phyloP scores from a whole-genome alignment of 1,140 invertebrate genomes.

The Brachionus asplanchnoidis region DNA sequence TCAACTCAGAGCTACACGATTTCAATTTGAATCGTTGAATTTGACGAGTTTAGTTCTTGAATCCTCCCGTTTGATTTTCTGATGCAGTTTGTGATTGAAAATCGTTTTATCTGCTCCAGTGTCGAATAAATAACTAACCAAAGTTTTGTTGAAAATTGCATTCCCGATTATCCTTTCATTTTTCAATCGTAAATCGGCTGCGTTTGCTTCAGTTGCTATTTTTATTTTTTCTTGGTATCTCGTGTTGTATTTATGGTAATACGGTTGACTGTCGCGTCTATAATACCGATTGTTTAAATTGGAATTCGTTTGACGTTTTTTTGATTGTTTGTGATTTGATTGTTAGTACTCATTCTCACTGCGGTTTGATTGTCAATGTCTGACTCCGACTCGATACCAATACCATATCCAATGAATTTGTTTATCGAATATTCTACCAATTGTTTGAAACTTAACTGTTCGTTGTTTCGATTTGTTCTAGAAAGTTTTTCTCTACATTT shows the following conservation, averaged over 20 bases:
- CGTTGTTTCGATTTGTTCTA: too few species aligned
- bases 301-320: too few species aligned
- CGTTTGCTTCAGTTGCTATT: neutral
- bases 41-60: neutral
- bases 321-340: too few species aligned
- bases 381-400: too few species aligned
- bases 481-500: too few species aligned
- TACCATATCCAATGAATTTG: too few species aligned
- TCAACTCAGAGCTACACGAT: slow-evolving; percentile 12
- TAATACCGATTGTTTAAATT: too few species aligned
- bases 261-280: too few species aligned
- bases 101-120: slow-evolving; percentile 14
- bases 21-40: neutral
- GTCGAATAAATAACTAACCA: neutral
- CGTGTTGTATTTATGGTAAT: slow-evolving; percentile 7
- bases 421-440: too few species aligned
- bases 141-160: slow-evolving; percentile 7
- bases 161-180: neutral
- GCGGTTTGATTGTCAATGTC: too few species aligned
- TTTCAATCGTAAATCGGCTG: neutral
- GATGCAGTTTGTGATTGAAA: neutral
- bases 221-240: neutral
- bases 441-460: too few species aligned
- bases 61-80: slow-evolving; percentile 3
- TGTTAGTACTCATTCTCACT: too few species aligned